phyloP scores from a whole-genome alignment of 1,140 invertebrate species.

The Metopolophium dirhodum region DNA sequence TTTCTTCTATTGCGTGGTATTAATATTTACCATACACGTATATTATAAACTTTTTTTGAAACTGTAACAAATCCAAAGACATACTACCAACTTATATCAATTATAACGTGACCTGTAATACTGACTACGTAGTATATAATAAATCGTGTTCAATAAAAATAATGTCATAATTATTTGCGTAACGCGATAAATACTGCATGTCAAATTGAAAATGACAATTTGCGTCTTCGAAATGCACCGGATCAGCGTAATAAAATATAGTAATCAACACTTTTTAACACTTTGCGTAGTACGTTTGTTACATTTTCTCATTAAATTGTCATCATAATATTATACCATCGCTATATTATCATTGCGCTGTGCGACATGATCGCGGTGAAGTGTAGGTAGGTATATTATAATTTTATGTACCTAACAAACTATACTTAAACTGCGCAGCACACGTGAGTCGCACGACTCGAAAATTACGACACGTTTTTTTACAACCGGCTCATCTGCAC shows the following conservation, averaged over 20 bases:
- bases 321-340: neutral
- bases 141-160: neutral
- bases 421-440: neutral
- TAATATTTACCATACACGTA: neutral
- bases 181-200: neutral
- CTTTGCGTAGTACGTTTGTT: neutral
- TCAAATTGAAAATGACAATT: neutral
- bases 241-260: neutral
- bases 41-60: neutral
- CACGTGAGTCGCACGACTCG: neutral
- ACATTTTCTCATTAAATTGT: constrained; percentile 17
- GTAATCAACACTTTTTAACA: neutral
- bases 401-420: neutral
- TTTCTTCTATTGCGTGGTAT: neutral
- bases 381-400: neutral
- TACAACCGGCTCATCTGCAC: neutral
- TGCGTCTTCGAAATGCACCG: neutral
- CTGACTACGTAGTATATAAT: neutral
- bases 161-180: constrained; percentile 4
- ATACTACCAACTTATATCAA: neutral
- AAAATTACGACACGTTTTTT: neutral
- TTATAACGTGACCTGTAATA: neutral
- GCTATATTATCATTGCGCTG: neutral
- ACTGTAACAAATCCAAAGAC: neutral
- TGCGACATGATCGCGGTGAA: neutral